These are phyloP conservation scores for Rhagophthalmus giganteus DNA, from an alignment of 2,888 invertebrate genomes.

Conservation along the genomic window DNA sequence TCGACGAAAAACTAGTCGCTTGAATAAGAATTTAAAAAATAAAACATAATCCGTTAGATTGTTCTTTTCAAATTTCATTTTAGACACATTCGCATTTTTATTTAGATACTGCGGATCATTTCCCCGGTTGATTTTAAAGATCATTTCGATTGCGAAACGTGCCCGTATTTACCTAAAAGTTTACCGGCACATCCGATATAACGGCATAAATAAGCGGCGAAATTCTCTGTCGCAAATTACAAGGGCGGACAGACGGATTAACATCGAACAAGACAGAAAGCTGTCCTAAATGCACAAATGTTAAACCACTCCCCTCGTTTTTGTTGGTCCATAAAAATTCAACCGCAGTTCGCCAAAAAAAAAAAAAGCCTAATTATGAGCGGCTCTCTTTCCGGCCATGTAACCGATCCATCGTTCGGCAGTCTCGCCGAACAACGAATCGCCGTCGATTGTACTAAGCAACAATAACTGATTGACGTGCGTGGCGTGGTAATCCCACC, in stretches of 20 bases:
- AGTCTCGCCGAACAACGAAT: slow-evolving; percentile 78
- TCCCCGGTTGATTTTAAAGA: too few species aligned
- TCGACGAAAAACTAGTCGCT: too few species aligned
- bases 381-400: slow-evolving; percentile 91
- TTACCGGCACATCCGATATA: neutral
- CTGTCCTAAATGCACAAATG: neutral
- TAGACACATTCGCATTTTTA: too few species aligned
- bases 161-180: too few species aligned
- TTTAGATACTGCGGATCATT: too few species aligned
- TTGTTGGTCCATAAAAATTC: neutral
- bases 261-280: neutral
- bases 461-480: slow-evolving; percentile 95
- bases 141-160: too few species aligned
- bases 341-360: neutral
- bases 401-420: slow-evolving; percentile 94
- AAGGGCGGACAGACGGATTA: too few species aligned
- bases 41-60: too few species aligned
- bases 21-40: too few species aligned
- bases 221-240: too few species aligned
- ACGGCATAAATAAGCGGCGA: neutral
- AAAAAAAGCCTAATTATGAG: slow-evolving; percentile 74
- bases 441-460: slow-evolving; percentile 81
- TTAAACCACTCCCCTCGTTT: too few species aligned
- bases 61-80: too few species aligned
- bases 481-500: slow-evolving; percentile 99